A percentile compares a stretch with the other conserved stretches of the same genome.
Conservation (phyloP, 2,888 invertebrate species). For the Catocala sponsa region DNA sequence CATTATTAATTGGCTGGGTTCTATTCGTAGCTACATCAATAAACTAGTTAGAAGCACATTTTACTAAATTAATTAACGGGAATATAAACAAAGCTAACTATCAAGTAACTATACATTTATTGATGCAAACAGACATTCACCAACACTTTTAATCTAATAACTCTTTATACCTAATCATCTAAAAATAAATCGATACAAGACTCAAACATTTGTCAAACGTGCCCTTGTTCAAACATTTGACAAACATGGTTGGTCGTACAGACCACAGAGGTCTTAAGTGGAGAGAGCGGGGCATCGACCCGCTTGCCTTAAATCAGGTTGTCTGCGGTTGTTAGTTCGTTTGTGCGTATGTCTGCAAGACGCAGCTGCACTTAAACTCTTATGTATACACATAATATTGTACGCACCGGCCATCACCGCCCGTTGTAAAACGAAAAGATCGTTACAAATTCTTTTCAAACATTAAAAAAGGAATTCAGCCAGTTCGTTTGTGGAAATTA, state of each 20-base stretch:
- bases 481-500: constrained; percentile 9
- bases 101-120: neutral
- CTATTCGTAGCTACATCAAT: neutral
- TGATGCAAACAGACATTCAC: neutral
- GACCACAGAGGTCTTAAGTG: constrained; percentile 47
- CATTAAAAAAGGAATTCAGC: constrained; percentile 7
- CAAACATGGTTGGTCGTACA: constrained; percentile 42
- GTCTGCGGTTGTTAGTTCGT: constrained; percentile 72
- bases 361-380: constrained; percentile 54
- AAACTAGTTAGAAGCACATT: neutral
- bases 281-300: constrained; percentile 66
- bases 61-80: neutral
- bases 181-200: neutral
- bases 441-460: constrained; percentile 15
- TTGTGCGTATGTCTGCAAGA: constrained; percentile 62
- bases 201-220: constrained; percentile 14
- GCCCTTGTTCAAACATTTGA: constrained; percentile 42
- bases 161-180: neutral
- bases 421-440: constrained; percentile 24
- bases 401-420: constrained; percentile 28
- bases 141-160: neutral
- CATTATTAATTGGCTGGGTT: neutral
- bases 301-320: constrained; percentile 76
- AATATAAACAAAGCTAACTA: neutral
- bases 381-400: constrained; percentile 35